These are phyloP conservation scores for Enteromius anoplus DNA, from an alignment of 2,797 vertebrate genomes.

Conservation along the genomic window DNA sequence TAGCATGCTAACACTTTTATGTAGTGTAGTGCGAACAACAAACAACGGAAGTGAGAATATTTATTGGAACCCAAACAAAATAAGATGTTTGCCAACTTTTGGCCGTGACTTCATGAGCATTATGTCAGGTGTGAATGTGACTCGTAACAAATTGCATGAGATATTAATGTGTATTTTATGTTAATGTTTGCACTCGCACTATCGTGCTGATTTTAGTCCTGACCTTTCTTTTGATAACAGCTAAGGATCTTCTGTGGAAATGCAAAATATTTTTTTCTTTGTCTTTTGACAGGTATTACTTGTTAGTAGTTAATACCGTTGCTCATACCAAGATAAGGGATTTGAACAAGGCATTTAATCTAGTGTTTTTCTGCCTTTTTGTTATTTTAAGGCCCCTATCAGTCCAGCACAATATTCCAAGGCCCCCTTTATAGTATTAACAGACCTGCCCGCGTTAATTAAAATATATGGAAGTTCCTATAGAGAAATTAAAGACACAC, in stretches of 20 bases:
- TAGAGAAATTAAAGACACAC: not conserved
- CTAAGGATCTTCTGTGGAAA: not conserved
- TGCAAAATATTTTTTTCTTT: not conserved
- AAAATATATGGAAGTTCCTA: too few species aligned
- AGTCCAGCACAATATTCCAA: not conserved
- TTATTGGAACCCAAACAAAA: slow-evolving; percentile 3
- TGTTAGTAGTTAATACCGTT: not conserved
- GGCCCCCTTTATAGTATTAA: not conserved
- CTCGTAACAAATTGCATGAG: not conserved
- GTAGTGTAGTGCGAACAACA: not conserved
- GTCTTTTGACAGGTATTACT: not conserved
- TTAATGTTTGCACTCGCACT: not conserved
- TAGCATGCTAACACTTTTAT: slow-evolving; percentile 22
- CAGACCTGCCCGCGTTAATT: too few species aligned
- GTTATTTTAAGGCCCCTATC: not conserved
- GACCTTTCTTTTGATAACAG: slow-evolving; percentile 36
- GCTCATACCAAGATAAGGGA: not conserved
- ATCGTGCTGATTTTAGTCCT: slow-evolving; percentile 6
- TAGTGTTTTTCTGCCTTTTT: not conserved
- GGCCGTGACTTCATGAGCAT: not conserved
- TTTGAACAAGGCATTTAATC: not conserved
- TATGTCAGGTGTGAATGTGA: slow-evolving; percentile 18
- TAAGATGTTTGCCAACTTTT: slow-evolving; percentile 30
- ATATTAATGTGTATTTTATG: not conserved
- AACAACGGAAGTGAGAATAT: not conserved